Evolutionary conservation across 2,888 invertebrate genomes (phyloP).

Genomic region (Anodontia alba): DNA sequence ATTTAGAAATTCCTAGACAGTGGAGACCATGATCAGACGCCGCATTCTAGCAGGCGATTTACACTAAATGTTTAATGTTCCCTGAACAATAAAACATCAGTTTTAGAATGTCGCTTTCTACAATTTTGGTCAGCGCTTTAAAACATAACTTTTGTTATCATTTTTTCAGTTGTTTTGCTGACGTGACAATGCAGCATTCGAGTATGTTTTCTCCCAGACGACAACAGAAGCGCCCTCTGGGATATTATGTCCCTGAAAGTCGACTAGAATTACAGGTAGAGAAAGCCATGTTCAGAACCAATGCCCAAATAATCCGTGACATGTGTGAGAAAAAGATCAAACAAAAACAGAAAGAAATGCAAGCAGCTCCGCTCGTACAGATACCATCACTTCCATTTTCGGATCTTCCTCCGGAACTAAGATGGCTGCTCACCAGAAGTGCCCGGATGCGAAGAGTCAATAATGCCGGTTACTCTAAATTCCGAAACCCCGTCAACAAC

Average conservation of each 20-base stretch:
- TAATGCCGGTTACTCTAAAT: conserved; percentile 65
- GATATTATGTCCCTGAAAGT: conserved; percentile 57
- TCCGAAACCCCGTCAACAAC: conserved; percentile 58
- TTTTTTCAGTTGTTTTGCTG: not conserved
- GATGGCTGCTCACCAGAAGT: conserved; percentile 59
- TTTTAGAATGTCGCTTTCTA: too few relatives aligned
- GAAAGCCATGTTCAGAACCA: conserved; percentile 62
- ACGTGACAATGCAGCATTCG: not conserved
- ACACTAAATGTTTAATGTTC: too few relatives aligned
- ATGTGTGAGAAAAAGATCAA: conserved; percentile 49
- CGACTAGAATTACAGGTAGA: conserved; percentile 62
- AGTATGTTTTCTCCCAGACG: conserved; percentile 49
- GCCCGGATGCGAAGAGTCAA: conserved; percentile 61
- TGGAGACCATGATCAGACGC: too few relatives aligned
- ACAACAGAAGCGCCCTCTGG: conserved; percentile 52
- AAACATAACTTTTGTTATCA: too few relatives aligned
- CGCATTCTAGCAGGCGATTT: too few relatives aligned
- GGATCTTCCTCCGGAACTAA: conserved; percentile 46
- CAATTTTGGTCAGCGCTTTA: too few relatives aligned
- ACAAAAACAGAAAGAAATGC: conserved; percentile 32
- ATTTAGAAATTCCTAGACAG: too few relatives aligned
- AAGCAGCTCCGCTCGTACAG: not conserved
- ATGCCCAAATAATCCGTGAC: conserved; percentile 58
- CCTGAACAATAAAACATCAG: too few relatives aligned
- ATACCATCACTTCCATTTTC: not conserved